Conservation (phyloP, 2,113 vertebrate genomes). For the Cavia aperea region DNA sequence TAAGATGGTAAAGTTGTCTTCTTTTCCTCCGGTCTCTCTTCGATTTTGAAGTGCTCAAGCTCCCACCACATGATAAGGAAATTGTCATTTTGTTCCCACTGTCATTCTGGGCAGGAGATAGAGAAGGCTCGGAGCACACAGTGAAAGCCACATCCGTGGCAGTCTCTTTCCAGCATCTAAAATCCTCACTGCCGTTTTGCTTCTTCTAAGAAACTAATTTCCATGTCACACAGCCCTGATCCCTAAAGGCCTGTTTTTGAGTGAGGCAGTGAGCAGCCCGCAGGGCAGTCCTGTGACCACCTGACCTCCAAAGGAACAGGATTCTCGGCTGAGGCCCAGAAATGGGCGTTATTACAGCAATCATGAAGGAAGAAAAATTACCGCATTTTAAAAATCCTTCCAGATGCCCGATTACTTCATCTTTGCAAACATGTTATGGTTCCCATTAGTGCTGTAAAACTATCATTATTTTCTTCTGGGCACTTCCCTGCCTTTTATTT, state of each 20-base stretch:
- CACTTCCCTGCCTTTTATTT: neutral
- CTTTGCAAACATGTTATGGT: conserved; percentile 6
- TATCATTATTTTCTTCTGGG: neutral
- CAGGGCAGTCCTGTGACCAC: rapidly evolving
- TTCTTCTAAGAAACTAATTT: neutral
- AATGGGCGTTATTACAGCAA: neutral
- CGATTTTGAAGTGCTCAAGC: neutral
- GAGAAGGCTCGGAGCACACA: conserved; percentile 70
- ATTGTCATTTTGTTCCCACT: neutral
- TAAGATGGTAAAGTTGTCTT: neutral
- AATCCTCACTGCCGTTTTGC: neutral
- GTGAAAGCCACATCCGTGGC: conserved; percentile 73
- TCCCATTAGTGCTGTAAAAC: neutral
- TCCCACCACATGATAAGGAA: neutral
- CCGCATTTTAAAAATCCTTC: conserved; percentile 37
- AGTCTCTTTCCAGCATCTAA: neutral
- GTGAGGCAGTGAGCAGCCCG: rapidly evolving
- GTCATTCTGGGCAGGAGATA: neutral
- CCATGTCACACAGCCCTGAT: neutral
- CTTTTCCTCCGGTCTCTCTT: neutral
- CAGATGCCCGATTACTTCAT: neutral
- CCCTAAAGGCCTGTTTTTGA: neutral
- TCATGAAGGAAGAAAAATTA: neutral
- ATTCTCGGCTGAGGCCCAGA: neutral
- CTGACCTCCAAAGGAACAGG: neutral